Percentiles rank a stretch among this genome's conserved stretches.
Evolutionary conservation across 2,797 vertebrate genomes (phyloP).

Genomic region (Clarias fuscus): DNA sequence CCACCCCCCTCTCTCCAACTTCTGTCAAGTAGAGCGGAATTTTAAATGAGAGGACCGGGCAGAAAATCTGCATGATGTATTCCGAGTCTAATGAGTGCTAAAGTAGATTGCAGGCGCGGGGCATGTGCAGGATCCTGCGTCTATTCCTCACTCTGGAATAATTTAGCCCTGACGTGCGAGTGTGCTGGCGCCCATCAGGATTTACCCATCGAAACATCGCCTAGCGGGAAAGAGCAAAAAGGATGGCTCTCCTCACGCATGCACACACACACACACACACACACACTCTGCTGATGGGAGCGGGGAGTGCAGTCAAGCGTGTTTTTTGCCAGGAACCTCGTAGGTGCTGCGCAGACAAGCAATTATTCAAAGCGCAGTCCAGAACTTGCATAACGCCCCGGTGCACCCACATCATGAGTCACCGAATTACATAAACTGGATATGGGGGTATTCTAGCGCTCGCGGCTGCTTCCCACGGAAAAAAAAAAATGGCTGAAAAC

Average conservation of each 20-base stretch:
- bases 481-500: slow-evolving; percentile 20
- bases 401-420: slow-evolving; percentile 58
- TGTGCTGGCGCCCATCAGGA: slow-evolving; percentile 45
- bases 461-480: slow-evolving; percentile 28
- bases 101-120: slow-evolving; percentile 50
- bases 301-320: slow-evolving; percentile 35
- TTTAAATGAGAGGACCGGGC: slow-evolving; percentile 50
- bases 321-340: slow-evolving; percentile 37
- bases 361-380: slow-evolving; percentile 57
- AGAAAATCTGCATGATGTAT: slow-evolving; percentile 55
- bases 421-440: slow-evolving; percentile 60
- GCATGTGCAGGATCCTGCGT: slow-evolving; percentile 51
- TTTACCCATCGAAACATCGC: slow-evolving; percentile 46
- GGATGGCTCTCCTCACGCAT: slow-evolving; percentile 18
- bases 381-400: slow-evolving; percentile 59
- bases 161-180: slow-evolving; percentile 42
- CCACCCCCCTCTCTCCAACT: slow-evolving; percentile 42
- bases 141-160: slow-evolving; percentile 42
- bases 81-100: slow-evolving; percentile 53
- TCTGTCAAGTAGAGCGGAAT: slow-evolving; percentile 56
- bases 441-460: slow-evolving; percentile 53
- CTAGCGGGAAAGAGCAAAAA: slow-evolving; percentile 22
- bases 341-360: slow-evolving; percentile 54
- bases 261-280: slow-evolving; percentile 19
- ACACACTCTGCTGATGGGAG: slow-evolving; percentile 4